Evolutionary conservation across 1,140 invertebrate genomes (phyloP).

Genomic region (Akabosia matsudoensis): DNA sequence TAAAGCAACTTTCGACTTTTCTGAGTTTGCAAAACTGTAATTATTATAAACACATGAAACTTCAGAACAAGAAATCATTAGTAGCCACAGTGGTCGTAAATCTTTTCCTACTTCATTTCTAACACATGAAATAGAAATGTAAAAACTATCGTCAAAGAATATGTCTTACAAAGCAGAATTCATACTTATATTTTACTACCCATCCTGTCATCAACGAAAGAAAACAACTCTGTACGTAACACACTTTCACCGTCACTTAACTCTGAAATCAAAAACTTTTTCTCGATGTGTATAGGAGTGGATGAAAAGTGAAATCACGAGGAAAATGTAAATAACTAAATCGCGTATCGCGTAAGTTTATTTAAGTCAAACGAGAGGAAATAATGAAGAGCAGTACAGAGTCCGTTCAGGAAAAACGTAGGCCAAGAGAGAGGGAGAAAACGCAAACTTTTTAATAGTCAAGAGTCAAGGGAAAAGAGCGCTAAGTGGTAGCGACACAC

Average conservation of each 20-base stretch:
- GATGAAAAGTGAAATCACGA: not conserved
- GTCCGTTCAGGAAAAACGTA: no score
- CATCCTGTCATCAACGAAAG: not conserved
- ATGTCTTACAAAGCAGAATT: no score
- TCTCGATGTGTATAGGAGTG: not conserved
- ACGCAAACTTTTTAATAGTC: not conserved
- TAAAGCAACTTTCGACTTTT: no score
- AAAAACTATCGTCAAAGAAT: no score
- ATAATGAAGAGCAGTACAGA: not conserved
- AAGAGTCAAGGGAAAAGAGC: constrained; percentile 7
- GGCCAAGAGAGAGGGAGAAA: no score
- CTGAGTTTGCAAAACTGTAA: no score
- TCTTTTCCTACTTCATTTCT: no score
- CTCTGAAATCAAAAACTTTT: not conserved
- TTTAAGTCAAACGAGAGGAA: not conserved
- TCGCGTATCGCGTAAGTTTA: not conserved
- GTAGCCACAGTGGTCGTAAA: no score
- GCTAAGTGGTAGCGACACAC: not conserved
- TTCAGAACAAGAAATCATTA: no score
- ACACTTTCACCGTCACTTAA: not conserved
- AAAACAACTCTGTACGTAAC: not conserved
- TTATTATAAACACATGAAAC: no score
- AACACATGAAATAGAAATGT: no score
- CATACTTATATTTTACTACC: no score
- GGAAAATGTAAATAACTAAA: not conserved